Base-by-base conservation (phyloP, 2,113 vertebrate genomes). In the Jaculus jaculus region DNA sequence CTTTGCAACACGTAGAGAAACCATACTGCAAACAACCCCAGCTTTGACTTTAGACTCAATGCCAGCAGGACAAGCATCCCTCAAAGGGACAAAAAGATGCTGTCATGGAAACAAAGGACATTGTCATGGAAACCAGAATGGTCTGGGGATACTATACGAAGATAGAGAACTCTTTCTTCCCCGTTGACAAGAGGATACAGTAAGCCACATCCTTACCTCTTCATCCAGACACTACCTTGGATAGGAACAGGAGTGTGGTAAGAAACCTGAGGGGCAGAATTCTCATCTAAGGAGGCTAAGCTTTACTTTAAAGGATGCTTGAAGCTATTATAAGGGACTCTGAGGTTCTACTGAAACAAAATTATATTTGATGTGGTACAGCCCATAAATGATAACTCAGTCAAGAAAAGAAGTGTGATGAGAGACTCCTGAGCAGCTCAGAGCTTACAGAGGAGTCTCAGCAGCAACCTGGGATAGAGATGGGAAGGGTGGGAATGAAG, bases 1-100 rank as follows among this genome's bases (percentile, higher is more conserved):
- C 20, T 75, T n/a, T 79, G 21, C 66, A 61, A 72, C 24, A 21
- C 37, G 39, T 65, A 42, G 47, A 71, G 51, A 81, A 37, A 73
- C 12, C 42, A 93, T 32, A 42, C 30, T 61, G 28, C 61, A 77
- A 75, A 26, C 34, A 75, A 42, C 4, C 54, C 20, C 32, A 88
- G 54, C 32, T 90, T 85, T 90, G 78, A 71, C 23, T 87, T 90
- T 80, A 92, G 37, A 90, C 42, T 66, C 63, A 92, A 73, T 73
- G 54, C 86, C 63, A 78, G 32, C 3, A 32, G 37, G 78, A 7
- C 23, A 42, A 80, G 24, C 75, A 61, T 90, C 81, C 78, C 68
- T 69, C 28, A 54, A 78, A 69, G 66, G 28, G 72, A 73, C 10
- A 5, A 34, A 61, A n/a, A 13, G 74, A 78, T n/a, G 30, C 65